phyloP scores from a whole-genome alignment of 2,888 invertebrate species.

The Leucoma salicis region DNA sequence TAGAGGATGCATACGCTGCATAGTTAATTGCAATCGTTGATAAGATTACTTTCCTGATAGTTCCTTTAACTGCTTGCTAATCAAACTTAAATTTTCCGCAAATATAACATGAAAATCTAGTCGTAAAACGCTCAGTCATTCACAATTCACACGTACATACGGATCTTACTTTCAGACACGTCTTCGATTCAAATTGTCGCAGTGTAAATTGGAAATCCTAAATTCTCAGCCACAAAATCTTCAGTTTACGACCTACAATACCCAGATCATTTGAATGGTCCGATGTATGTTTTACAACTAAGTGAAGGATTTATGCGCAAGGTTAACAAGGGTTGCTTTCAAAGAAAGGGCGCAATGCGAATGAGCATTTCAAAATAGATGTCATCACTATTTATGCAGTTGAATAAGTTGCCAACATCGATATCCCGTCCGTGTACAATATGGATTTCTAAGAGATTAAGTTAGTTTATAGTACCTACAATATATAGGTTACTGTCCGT shows the following conservation, averaged over 20 bases:
- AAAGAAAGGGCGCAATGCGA: too few species aligned
- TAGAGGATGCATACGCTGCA: not conserved
- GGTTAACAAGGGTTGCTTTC: too few species aligned
- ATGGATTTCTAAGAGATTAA: too few species aligned
- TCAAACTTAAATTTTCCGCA: not conserved
- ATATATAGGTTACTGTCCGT: too few species aligned
- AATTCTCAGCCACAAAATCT: conserved; percentile 2
- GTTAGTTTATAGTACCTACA: too few species aligned
- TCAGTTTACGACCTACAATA: conserved; percentile 21
- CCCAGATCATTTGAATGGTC: conserved; percentile 5
- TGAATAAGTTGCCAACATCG: too few species aligned
- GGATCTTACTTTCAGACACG: conserved; percentile 18
- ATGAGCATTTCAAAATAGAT: too few species aligned
- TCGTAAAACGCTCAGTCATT: conserved; percentile 23
- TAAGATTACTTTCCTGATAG: not conserved
- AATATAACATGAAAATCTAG: not conserved
- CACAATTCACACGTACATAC: conserved; percentile 28
- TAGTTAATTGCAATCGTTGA: not conserved
- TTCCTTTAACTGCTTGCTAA: not conserved
- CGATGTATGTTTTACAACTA: too few species aligned
- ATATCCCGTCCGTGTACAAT: too few species aligned
- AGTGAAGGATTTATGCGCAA: too few species aligned
- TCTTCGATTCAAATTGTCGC: conserved; percentile 17
- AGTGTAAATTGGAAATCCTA: not conserved
- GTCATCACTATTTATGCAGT: too few species aligned